These are phyloP conservation scores for Zaprionus obscuricornis DNA, from an alignment of 2,888 invertebrate species.

Conservation along the genomic window DNA sequence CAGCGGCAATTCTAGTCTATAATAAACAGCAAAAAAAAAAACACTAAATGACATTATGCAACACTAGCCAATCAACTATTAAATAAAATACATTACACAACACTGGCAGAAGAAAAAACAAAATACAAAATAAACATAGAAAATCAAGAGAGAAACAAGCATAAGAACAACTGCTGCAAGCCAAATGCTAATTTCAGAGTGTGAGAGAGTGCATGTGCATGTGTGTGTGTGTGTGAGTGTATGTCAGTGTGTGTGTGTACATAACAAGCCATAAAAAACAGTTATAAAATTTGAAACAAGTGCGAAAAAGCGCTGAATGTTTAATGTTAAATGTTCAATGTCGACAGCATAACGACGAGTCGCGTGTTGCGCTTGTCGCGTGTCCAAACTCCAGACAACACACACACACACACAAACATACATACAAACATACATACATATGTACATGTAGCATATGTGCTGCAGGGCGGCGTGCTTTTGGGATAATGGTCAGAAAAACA, in stretches of 20 bases:
- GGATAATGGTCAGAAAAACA: too few relatives aligned
- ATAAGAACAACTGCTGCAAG: conserved; percentile 3
- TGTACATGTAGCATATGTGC: too few relatives aligned
- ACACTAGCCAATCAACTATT: conserved; percentile 6
- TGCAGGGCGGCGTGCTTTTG: too few relatives aligned
- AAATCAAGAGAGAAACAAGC: neutral
- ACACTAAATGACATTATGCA: conserved; percentile 6
- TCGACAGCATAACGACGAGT: neutral
- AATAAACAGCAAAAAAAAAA: conserved; percentile 20
- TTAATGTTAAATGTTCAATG: conserved; percentile 15
- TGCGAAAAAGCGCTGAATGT: conserved; percentile 46
- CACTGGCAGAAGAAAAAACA: too few relatives aligned
- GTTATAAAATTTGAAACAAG: conserved; percentile 56
- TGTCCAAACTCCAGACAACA: neutral
- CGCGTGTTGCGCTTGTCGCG: neutral
- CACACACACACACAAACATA: conserved; percentile 10
- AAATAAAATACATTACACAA: neutral
- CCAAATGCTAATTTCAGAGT: conserved; percentile 69
- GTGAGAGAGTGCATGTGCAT: conserved; percentile 31
- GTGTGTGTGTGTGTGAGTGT: conserved; percentile 1
- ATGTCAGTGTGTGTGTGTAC: conserved; percentile 20
- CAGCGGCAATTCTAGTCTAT: conserved; percentile 52
- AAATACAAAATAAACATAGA: too few relatives aligned
- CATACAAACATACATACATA: too few relatives aligned
- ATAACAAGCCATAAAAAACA: conserved; percentile 40